Base-by-base conservation (phyloP, 2,113 vertebrate genomes). In the Enhydra lutris region DNA sequence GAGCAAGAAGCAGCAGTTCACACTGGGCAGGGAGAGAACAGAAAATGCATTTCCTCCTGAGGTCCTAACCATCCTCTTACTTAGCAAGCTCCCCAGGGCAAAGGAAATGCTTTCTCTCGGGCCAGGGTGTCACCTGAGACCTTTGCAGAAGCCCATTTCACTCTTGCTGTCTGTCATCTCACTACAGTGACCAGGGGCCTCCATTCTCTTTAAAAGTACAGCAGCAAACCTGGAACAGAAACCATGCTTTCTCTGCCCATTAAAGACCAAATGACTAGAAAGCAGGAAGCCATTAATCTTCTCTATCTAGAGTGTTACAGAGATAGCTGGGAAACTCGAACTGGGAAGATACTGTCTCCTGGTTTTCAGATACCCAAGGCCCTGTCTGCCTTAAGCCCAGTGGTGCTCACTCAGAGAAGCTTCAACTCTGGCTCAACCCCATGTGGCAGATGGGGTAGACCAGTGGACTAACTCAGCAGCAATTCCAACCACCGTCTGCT, bases 181-280 rank as follows among this genome's bases (percentile, higher is more conserved):
- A 10, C 29, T 26, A 7, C 20, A 15, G 57, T 59, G 63, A 63
- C 69, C 50, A 45, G 76, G 24, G 57, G 3, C 63, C 76, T 55
- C 31, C 39, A 59, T 79, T 90, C 31, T 24, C 90, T 91, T 76
- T 91, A 81, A 89, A 31, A 88, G 52, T 11, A 4, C 7, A 50
- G 65, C 65, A 81, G 65, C 15, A 63, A 73, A 78, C 69, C 90
- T 82, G 76, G 83, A 91, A 81, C 50, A 88, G 45, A 89, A 95
- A n/a, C 21, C 26, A 1, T 17, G 45, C 67, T 87, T 87, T 59
- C 61, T 81, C 76, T 74, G 82, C 18, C 81, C 65, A 92, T 45
- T 74, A 26, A 93, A 90, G 71, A 59, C 20, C 89, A 89, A 85
- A 42, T 78, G 47, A 65, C 87, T 96, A 42, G 50, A 96, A 88